phyloP scores from a whole-genome alignment of 2,888 invertebrate species.

The Dasypolia templi region DNA sequence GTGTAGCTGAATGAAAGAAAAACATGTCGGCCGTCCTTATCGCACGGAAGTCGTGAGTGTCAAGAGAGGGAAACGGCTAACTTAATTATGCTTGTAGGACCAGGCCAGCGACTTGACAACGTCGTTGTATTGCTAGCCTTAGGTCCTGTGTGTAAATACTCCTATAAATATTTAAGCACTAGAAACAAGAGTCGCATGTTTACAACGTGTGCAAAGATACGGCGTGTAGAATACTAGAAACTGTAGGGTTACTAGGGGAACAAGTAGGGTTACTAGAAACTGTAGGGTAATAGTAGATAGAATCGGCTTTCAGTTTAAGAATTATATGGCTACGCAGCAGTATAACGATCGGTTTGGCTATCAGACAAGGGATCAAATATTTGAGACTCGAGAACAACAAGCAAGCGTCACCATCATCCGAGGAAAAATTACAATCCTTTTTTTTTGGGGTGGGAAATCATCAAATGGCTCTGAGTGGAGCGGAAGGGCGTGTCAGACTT shows the following conservation, averaged over 20 bases:
- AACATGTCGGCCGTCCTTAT: slow-evolving; percentile 56
- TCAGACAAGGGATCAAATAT: background rate
- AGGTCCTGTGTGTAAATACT: slow-evolving; percentile 47
- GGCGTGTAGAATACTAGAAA: slow-evolving; percentile 8
- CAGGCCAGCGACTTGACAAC: slow-evolving; percentile 49
- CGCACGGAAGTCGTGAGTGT: slow-evolving; percentile 63
- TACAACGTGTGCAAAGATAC: slow-evolving; percentile 20
- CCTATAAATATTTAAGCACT: slow-evolving; percentile 40
- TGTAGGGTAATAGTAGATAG: background rate
- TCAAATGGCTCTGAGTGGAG: too few species aligned
- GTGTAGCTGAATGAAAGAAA: slow-evolving; percentile 63
- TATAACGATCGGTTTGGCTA: background rate
- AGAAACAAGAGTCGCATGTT: slow-evolving; percentile 25
- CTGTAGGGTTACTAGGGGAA: background rate
- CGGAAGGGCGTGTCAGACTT: too few species aligned
- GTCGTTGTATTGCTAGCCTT: slow-evolving; percentile 50
- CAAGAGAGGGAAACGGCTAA: slow-evolving; percentile 63
- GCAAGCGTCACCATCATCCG: background rate
- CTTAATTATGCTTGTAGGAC: slow-evolving; percentile 65
- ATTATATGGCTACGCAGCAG: background rate
- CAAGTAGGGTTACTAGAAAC: background rate
- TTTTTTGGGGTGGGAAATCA: too few species aligned
- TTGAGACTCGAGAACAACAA: background rate
- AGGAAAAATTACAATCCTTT: too few species aligned
- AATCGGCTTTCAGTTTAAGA: background rate